Conservation (phyloP, 1,140 invertebrate genomes). For the Antheraea mylitta region DNA sequence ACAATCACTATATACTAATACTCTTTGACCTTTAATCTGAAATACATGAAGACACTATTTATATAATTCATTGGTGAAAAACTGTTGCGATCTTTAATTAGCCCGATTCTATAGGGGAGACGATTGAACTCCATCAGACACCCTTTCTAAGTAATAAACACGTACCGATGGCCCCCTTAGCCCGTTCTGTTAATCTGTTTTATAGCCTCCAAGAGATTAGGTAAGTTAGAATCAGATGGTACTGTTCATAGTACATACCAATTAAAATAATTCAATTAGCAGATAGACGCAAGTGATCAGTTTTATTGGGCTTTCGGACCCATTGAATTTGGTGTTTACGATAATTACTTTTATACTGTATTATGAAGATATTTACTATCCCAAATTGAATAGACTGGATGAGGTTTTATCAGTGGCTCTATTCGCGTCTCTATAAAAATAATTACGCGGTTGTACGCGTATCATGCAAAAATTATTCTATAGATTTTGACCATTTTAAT, state of each 20-base stretch:
- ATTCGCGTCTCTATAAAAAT: too few relatives aligned
- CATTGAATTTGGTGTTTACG: neutral
- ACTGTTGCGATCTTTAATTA: too few relatives aligned
- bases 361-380: too few relatives aligned
- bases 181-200: conserved; percentile 51
- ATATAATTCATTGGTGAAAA: too few relatives aligned
- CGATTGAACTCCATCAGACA: conserved; percentile 19
- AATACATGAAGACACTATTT: too few relatives aligned
- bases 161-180: conserved; percentile 34
- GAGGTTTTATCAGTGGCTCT: neutral
- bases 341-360: neutral
- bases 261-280: conserved; percentile 40
- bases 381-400: conserved; percentile 10
- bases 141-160: conserved; percentile 40
- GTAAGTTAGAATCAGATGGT: conserved; percentile 17
- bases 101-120: neutral
- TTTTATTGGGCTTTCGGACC: conserved; percentile 5
- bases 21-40: too few relatives aligned
- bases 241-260: conserved; percentile 20
- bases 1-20: too few relatives aligned
- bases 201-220: conserved; percentile 48
- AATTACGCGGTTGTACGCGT: too few relatives aligned
- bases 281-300: neutral
- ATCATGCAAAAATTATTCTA: too few relatives aligned
- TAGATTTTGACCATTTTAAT: too few relatives aligned